A percentile compares a stretch with the other conserved stretches of the same genome.
Evolutionary conservation across 2,888 invertebrate species (phyloP).

Genomic region (Criorhina ranunculi): DNA sequence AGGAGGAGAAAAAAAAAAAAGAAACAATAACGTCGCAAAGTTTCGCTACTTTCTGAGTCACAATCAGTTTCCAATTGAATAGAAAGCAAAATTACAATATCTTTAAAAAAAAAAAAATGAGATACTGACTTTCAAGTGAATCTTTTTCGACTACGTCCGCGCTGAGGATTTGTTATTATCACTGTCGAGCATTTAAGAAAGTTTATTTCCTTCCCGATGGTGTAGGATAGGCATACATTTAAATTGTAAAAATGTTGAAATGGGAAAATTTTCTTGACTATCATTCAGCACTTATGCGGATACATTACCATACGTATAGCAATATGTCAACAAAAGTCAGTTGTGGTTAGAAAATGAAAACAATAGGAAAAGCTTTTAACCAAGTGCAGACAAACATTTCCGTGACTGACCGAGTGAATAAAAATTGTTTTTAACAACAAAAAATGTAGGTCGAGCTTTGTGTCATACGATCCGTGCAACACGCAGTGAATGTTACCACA

Average conservation of each 20-base stretch:
- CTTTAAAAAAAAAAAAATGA: conserved; percentile 46
- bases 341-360: conserved; percentile 18
- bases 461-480: conserved; percentile 45
- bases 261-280: conserved; percentile 1
- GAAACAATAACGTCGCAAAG: conserved; percentile 64
- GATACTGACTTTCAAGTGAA: conserved; percentile 43
- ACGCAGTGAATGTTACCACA: conserved; percentile 48
- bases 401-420: conserved; percentile 57
- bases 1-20: conserved; percentile 28
- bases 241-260: conserved; percentile 28
- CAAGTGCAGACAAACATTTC: conserved; percentile 22
- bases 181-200: conserved; percentile 25
- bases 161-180: background rate
- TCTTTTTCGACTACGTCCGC: conserved; percentile 19
- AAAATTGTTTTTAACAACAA: conserved; percentile 7
- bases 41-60: conserved; percentile 70
- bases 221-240: background rate
- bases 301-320: conserved; percentile 10
- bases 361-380: conserved; percentile 41
- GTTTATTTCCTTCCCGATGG: conserved; percentile 5
- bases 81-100: conserved; percentile 75
- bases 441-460: conserved; percentile 50
- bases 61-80: conserved; percentile 77
- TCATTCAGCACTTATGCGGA: background rate
- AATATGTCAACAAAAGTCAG: conserved; percentile 31